These are phyloP conservation scores for Neolamprologus kungweensis DNA, from an alignment of 2,113 vertebrate species.

Conservation along the genomic window DNA sequence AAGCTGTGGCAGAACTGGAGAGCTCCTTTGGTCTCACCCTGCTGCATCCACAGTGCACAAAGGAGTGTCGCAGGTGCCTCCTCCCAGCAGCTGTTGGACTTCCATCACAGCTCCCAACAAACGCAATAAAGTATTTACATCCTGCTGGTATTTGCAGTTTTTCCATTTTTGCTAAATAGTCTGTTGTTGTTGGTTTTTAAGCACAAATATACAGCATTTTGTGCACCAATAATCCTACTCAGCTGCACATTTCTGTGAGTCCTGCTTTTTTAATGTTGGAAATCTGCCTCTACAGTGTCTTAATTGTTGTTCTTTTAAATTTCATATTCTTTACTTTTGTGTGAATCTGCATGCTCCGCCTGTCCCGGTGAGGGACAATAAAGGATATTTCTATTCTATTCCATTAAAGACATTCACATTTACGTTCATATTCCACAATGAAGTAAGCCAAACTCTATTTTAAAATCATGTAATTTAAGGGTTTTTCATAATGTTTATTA, in stretches of 20 bases:
- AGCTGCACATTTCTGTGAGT: neutral
- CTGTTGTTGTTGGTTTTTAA: neutral
- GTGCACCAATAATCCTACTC: neutral
- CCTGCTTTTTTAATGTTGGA: neutral
- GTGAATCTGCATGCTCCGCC: neutral
- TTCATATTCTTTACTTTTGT: neutral
- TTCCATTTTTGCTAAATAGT: neutral
- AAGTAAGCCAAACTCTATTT: neutral
- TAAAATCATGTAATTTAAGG: neutral
- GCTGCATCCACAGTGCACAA: neutral
- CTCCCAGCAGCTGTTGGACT: neutral
- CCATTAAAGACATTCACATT: neutral
- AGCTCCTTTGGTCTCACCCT: neutral
- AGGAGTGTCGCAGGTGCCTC: accelerated
- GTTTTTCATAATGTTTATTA: neutral
- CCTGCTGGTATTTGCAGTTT: neutral
- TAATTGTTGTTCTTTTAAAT: neutral
- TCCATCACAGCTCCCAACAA: neutral
- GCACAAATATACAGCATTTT: neutral
- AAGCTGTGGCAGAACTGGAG: neutral
- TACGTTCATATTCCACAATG: neutral
- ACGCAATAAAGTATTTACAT: neutral
- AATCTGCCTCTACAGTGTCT: neutral
- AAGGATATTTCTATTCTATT: neutral
- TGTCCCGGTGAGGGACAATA: neutral